These are phyloP conservation scores for Ictidomys tridecemlineatus DNA, from an alignment of 2,113 vertebrate genomes.

Conservation along the genomic window DNA sequence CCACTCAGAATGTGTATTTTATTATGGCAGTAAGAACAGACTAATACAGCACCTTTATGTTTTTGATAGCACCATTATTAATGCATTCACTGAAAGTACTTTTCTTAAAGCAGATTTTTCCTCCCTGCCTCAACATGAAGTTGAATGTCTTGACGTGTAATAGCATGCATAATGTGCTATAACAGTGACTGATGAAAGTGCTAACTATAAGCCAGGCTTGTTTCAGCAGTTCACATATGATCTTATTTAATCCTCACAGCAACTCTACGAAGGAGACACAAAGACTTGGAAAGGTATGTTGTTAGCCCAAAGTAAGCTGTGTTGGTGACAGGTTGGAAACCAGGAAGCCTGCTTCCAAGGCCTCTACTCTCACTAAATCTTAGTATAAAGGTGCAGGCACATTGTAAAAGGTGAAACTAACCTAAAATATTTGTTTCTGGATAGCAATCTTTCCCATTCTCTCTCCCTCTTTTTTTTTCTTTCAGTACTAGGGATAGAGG, in stretches of 20 bases:
- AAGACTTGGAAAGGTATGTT: background rate
- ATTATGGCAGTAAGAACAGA: background rate
- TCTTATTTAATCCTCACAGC: background rate
- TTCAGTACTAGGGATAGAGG: background rate
- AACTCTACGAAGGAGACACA: background rate
- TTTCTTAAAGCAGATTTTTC: background rate
- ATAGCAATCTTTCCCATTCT: background rate
- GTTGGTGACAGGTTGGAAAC: background rate
- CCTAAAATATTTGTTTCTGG: background rate
- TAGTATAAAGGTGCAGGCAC: background rate
- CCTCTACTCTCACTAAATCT: background rate
- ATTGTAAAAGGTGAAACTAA: background rate
- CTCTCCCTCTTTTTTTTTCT: background rate
- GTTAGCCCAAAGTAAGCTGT: background rate
- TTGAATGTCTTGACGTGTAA: background rate
- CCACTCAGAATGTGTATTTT: background rate
- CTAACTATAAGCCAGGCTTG: background rate
- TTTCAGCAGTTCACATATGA: background rate
- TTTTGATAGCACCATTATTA: background rate
- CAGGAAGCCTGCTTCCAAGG: background rate
- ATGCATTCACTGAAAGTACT: background rate
- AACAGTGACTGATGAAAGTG: background rate
- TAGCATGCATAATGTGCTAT: background rate
- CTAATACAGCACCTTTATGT: background rate
- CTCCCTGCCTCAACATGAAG: background rate